These are phyloP conservation scores for Lysiphlebus fabarum DNA, from an alignment of 1,140 invertebrate genomes.

Conservation along the genomic window DNA sequence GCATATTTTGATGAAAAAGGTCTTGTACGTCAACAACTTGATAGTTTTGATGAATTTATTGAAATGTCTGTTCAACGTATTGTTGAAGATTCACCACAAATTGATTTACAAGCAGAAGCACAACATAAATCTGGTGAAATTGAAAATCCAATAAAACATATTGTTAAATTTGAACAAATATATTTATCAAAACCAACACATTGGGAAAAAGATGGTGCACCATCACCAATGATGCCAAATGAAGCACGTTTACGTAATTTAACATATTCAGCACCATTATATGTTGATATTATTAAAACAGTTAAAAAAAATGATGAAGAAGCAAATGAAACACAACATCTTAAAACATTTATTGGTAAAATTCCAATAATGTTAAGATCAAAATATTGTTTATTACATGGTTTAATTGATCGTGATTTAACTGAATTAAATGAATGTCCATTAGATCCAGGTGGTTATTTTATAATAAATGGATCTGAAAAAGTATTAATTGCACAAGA, in stretches of 20 bases:
- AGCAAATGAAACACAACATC: constrained; percentile 85
- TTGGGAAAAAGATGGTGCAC: constrained; percentile 99
- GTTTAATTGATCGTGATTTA: constrained; percentile 94
- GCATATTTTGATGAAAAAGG: constrained; percentile 99
- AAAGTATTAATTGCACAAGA: constrained; percentile 97
- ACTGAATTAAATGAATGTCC: constrained; percentile 99
- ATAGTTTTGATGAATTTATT: constrained; percentile 99
- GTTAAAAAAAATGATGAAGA: constrained; percentile 88
- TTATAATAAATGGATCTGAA: constrained; percentile 94
- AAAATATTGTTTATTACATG: constrained; percentile 91
- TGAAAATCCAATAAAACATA: constrained; percentile 84
- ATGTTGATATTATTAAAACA: constrained; percentile 98
- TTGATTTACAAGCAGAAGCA: constrained; percentile 95
- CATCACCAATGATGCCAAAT: constrained; percentile 99
- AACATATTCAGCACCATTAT: constrained; percentile 95
- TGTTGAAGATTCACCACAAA: constrained; percentile 96
- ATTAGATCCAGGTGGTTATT: constrained; percentile 95
- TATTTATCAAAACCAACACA: constrained; percentile 98
- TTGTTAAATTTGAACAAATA: constrained; percentile 97
- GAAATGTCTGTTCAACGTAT: constrained; percentile 99
- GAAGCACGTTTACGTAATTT: constrained; percentile 86
- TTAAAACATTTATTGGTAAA: constrained; percentile 98
- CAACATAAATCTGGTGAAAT: constrained; percentile 91
- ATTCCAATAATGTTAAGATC: constrained; percentile 99
- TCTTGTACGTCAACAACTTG: constrained; percentile 95